phyloP scores from a whole-genome alignment of 1,140 invertebrate species.

The Physella acuta region DNA sequence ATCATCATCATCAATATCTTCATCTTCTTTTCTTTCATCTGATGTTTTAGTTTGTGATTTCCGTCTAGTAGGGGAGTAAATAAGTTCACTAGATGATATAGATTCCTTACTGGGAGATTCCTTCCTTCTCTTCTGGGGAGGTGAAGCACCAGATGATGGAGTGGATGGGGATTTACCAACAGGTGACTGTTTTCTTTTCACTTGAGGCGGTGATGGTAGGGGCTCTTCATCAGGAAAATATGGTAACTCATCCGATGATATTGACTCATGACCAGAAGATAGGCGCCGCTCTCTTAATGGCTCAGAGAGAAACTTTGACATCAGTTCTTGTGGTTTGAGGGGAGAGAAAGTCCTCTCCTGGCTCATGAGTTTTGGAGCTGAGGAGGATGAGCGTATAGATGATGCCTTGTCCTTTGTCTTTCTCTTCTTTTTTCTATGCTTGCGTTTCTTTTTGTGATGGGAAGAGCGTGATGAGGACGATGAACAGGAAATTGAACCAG shows the following conservation, averaged over 20 bases:
- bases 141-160: neutral
- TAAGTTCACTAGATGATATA: slow-evolving; percentile 27
- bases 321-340: neutral
- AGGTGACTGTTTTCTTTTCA: neutral
- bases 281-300: slow-evolving; percentile 4
- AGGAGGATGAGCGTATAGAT: neutral
- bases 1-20: slow-evolving; percentile 7
- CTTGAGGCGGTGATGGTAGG: neutral
- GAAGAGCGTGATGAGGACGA: slow-evolving; percentile 8
- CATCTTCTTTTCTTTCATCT: neutral
- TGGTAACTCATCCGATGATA: slow-evolving; percentile 25
- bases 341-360: slow-evolving; percentile 9
- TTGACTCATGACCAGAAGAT: slow-evolving; percentile 23
- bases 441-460: slow-evolving; percentile 3
- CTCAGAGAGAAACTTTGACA: neutral
- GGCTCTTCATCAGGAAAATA: slow-evolving; percentile 24
- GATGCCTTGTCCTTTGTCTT: slow-evolving; percentile 4
- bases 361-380: neutral
- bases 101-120: slow-evolving; percentile 16
- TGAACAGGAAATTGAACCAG: slow-evolving; percentile 22
- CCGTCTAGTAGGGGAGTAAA: slow-evolving; percentile 20
- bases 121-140: neutral
- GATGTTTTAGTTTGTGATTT: slow-evolving; percentile 13
- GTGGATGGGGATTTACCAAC: neutral
- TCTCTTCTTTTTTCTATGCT: slow-evolving; percentile 1